phyloP scores from a whole-genome alignment of 2,888 invertebrate genomes.

The Blomia tropicalis region DNA sequence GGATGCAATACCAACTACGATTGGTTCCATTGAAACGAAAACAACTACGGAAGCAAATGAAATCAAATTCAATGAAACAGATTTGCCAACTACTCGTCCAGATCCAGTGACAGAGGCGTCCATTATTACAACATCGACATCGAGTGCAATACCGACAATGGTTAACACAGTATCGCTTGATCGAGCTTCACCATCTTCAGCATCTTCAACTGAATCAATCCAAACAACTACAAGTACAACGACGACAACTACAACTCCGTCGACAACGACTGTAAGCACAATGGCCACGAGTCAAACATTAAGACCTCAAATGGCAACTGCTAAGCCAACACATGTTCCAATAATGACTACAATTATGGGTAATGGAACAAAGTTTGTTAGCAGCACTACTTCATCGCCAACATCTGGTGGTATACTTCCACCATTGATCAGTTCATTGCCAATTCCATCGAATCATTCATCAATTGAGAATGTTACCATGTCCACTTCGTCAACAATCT shows the following conservation, averaged over 20 bases:
- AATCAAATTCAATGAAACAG: no score
- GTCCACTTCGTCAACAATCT: not conserved
- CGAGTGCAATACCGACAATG: no score
- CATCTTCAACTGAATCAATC: conserved; percentile 4
- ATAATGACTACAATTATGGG: not conserved
- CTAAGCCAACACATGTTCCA: not conserved
- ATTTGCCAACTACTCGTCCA: not conserved
- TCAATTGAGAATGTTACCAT: not conserved
- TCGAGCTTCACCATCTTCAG: conserved; percentile 11
- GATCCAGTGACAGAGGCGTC: no score
- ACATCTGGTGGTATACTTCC: not conserved
- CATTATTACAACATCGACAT: not conserved
- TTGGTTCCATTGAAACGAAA: not conserved
- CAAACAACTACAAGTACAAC: not conserved
- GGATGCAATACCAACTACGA: not conserved
- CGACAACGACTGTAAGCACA: not conserved
- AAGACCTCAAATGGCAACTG: not conserved
- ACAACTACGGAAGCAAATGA: not conserved
- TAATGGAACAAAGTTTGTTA: not conserved
- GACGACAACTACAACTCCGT: conserved; percentile 16
- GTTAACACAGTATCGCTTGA: not conserved
- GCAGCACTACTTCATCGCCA: not conserved
- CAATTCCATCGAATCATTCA: conserved; percentile 6
- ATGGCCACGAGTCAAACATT: not conserved
- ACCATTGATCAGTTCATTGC: not conserved